Conservation (phyloP, 2,888 invertebrate genomes). For the Cecidostiba fungosa region DNA sequence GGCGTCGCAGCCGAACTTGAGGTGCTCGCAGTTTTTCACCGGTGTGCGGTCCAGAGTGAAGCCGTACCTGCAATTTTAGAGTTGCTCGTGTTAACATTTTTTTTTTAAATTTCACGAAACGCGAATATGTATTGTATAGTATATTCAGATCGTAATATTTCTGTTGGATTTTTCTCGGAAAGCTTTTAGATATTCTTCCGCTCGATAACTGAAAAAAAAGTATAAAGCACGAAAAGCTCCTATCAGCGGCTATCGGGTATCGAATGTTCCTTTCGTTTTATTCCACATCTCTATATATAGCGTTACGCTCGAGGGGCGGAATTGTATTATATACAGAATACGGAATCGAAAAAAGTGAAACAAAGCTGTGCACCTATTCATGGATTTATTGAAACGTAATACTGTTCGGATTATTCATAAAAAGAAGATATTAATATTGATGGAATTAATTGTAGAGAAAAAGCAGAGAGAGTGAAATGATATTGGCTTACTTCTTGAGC, state of each 20-base stretch:
- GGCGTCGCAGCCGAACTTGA: slow-evolving; percentile 86
- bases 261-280: not conserved
- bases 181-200: not conserved
- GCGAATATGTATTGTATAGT: too few species aligned
- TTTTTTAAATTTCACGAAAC: too few species aligned
- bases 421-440: not conserved
- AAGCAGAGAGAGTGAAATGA: not conserved
- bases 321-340: not conserved
- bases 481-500: slow-evolving; percentile 75
- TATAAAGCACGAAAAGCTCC: not conserved
- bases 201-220: not conserved
- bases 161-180: not conserved
- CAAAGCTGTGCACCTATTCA: too few species aligned
- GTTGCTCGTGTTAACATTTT: too few species aligned
- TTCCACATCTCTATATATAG: not conserved
- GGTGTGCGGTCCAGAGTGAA: slow-evolving; percentile 88
- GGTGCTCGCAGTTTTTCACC: slow-evolving; percentile 87
- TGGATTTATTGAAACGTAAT: not conserved
- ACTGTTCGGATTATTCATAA: not conserved
- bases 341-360: not conserved
- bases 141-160: not conserved
- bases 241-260: not conserved
- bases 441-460: too few species aligned
- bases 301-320: not conserved
- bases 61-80: slow-evolving; percentile 85